Percentiles rank a stretch among this genome's conserved stretches.
Evolutionary conservation across 2,888 invertebrate genomes (phyloP).

Genomic region (Sphaeridia pumilis): DNA sequence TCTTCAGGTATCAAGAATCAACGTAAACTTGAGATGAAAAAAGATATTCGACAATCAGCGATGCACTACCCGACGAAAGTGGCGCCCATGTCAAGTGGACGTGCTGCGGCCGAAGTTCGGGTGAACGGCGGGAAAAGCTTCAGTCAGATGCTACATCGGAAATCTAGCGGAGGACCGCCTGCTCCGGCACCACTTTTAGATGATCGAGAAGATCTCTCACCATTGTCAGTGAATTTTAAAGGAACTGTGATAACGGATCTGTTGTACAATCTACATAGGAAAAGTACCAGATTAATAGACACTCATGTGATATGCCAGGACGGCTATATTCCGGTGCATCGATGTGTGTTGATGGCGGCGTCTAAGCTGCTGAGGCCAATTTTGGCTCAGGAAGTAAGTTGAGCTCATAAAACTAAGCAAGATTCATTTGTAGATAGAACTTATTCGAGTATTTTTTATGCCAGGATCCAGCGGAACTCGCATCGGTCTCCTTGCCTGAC

Average conservation of each 20-base stretch:
- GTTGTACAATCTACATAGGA: conserved; percentile 11
- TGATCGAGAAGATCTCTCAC: too few relatives aligned
- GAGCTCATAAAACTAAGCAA: not conserved
- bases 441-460: not conserved
- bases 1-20: too few relatives aligned
- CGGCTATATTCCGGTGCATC: conserved; percentile 25
- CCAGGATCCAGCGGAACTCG: conserved; percentile 22
- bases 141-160: too few relatives aligned
- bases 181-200: too few relatives aligned
- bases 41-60: too few relatives aligned
- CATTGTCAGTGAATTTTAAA: too few relatives aligned
- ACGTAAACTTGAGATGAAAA: too few relatives aligned
- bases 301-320: conserved; percentile 23
- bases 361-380: conserved; percentile 19
- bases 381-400: conserved; percentile 15
- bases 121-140: too few relatives aligned
- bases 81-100: too few relatives aligned
- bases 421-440: not conserved
- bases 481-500: conserved; percentile 19
- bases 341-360: conserved; percentile 22
- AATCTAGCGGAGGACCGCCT: too few relatives aligned
- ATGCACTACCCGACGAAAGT: too few relatives aligned
- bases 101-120: too few relatives aligned
- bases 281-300: conserved; percentile 15
- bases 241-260: conserved; percentile 8